A percentile compares a stretch with the other conserved stretches of the same genome.
phyloP scores from a whole-genome alignment of 2,888 invertebrate species.

The Argyra leucocephala region DNA sequence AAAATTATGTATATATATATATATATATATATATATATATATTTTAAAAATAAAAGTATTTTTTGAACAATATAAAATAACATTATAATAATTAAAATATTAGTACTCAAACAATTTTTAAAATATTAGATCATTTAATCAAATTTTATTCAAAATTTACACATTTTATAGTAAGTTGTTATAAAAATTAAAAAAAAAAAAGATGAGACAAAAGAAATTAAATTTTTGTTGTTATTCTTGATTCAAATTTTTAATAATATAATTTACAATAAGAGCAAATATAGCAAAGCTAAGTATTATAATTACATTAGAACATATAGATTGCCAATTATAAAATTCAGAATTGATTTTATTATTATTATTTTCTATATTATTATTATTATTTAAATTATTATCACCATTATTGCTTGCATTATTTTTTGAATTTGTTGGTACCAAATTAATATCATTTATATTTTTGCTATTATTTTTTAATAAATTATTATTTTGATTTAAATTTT shows the following conservation, averaged over 20 bases:
- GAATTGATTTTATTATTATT: constrained; percentile 28
- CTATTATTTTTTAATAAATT: constrained; percentile 18
- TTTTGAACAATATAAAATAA: too few species aligned
- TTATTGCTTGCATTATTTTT: not conserved
- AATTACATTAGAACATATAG: constrained; percentile 75
- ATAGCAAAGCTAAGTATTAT: constrained; percentile 83
- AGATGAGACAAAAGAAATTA: too few species aligned
- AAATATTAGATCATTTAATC: too few species aligned
- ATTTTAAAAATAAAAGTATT: too few species aligned
- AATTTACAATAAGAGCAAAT: constrained; percentile 87
- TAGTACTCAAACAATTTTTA: too few species aligned
- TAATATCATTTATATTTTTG: constrained; percentile 13
- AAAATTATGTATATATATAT: too few species aligned
- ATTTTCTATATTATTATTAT: constrained; percentile 21
- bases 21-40: too few species aligned
- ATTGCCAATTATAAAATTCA: constrained; percentile 60
- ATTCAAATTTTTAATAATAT: constrained; percentile 71
- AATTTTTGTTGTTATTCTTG: constrained; percentile 31
- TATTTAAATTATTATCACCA: not conserved
- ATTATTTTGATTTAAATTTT: constrained; percentile 23
- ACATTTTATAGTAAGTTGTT: too few species aligned
- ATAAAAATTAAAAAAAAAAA: too few species aligned
- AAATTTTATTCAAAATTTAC: too few species aligned
- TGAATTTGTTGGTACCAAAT: constrained; percentile 17
- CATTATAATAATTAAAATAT: too few species aligned